phyloP scores from a whole-genome alignment of 1,140 invertebrate species.

The Rhysida immarginata region DNA sequence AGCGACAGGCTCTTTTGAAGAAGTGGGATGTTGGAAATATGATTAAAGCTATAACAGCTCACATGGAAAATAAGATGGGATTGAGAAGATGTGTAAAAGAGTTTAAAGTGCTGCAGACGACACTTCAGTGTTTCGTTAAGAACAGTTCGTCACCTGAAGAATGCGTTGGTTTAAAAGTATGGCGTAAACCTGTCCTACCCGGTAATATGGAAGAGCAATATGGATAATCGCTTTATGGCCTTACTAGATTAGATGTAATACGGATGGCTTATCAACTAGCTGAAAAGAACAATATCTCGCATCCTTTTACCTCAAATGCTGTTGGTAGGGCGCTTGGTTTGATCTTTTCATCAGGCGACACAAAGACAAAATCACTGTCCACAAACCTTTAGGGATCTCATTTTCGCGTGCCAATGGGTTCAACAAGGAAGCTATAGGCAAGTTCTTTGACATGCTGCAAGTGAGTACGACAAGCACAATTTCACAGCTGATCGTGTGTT shows the following conservation, averaged over 20 bases:
- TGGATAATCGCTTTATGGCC: constrained; percentile 3
- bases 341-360: constrained; percentile 30
- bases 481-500: constrained; percentile 13
- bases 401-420: constrained; percentile 32
- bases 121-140: neutral
- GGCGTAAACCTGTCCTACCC: neutral
- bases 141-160: neutral
- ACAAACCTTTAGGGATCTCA: constrained; percentile 30
- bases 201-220: neutral
- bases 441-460: constrained; percentile 27
- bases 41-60: neutral
- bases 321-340: constrained; percentile 34
- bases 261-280: constrained; percentile 28
- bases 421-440: constrained; percentile 31
- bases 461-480: constrained; percentile 9
- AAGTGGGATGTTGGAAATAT: neutral
- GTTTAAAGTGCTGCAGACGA: neutral
- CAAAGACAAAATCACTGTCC: constrained; percentile 28
- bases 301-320: constrained; percentile 22
- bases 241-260: constrained; percentile 21
- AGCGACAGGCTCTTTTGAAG: neutral
- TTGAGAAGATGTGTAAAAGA: neutral
- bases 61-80: neutral
- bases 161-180: too few relatives aligned
- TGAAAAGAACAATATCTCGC: constrained; percentile 23